Evolutionary conservation across 2,888 invertebrate species (phyloP), one percentile per base, ranked within the genome.

Genomic region (Epirrhoe tristata): DNA sequence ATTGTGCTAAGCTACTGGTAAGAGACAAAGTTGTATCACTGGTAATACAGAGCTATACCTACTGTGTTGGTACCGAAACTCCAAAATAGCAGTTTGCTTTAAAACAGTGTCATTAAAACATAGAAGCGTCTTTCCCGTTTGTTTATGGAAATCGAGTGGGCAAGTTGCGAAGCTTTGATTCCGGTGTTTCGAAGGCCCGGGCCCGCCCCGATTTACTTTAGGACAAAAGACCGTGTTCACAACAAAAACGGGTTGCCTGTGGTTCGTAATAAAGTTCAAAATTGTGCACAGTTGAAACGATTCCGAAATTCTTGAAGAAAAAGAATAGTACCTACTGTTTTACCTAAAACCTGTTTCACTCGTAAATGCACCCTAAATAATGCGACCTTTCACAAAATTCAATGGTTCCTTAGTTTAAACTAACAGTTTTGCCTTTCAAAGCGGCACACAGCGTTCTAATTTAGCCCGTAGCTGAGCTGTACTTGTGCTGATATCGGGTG

Each of bases 101-200:
- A 84, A 87, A 89, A 89, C 85, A 81, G 81, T 86, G 85, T 89
- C 87, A 90, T 91, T 90, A 88, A 90, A 90, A 88, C 87, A 84
- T 82, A 76, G 85, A 71, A 86, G 86, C 85, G 86, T 87, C 90
- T 88, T 89, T 82, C 86, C 83, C 82, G 93, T 92, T 92, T 92
- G 91, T 89, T 88, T 92, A 92, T 93, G 93, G 82, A 86, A 92
- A 93, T 92, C 82, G 84, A 87, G 88, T 87, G 88, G 90, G 89
- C 89, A 89, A 91, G 87, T 90, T 90, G 81, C 79, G 79, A 82
- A 82, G 86, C 90, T 90, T 90, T 91, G 90, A 91, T 91, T 92
- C 80, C 80, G 62, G 67, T 74, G 78, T 63, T 64, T 72, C 66
- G 78, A 82, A 82, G 78, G 80, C 81, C 84, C 78, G 77, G 77